Base-by-base conservation (phyloP, 1,140 invertebrate genomes). In the Galleria mellonella region DNA sequence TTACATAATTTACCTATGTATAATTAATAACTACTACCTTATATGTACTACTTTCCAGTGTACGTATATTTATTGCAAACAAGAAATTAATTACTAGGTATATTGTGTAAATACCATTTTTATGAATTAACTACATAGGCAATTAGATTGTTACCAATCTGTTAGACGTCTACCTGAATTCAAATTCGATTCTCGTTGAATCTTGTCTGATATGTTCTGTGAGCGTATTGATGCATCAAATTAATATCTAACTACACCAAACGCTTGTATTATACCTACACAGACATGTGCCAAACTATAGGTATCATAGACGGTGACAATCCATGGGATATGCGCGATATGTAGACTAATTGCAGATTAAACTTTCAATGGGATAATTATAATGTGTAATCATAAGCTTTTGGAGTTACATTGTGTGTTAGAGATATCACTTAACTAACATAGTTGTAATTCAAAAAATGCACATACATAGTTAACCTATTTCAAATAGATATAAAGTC, bases 331-430 rank as follows among this genome's bases (percentile, higher is more conserved):
- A 46, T 32, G 53, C 39, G 47, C 45, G 45, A 51, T 32, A 28
- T 42, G 23, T 40, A 45, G 33, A 48, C 10, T 39, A 36, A 43
- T 23, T 42, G 37, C 33, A 38, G 17, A 46, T 27, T 53, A 13
- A 47, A 42, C 15, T 48, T 42, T 47, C 45, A 47, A 41, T 51
- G 29, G 46, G 35, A 39, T 53, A 47, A 53, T 36, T 13, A 31
- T 53, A 50, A 51, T 51, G 32, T 51, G 35, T 59, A 51, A 51
- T 52, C 37, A 56, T 55, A 50, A 70, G 51, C 46, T 59, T 57
- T 61, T 43, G 52, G 45, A 59, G 31, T 55, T 62, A 64, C 50
- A 66, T 59, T 72, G 63, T 58, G 72, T 72, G 60, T 66, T 72
- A 74, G 68, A 65, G 40, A 51, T 48, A 43, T 69, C 58, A 74